Evolutionary conservation across 2,888 invertebrate species (phyloP).

Genomic region (Cheilosia grossa): DNA sequence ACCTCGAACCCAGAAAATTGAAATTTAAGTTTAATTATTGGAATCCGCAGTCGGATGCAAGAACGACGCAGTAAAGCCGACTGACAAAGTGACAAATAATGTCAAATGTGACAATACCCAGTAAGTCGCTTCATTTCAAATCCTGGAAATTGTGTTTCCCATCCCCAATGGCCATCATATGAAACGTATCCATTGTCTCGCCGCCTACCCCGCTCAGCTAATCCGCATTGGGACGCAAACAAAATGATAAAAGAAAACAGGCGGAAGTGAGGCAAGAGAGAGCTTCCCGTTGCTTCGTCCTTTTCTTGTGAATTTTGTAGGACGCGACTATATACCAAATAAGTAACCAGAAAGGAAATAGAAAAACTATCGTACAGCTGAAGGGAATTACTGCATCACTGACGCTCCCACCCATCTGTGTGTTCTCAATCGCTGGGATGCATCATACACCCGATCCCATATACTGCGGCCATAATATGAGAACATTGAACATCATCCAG

Average conservation of each 20-base stretch:
- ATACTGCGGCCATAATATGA: constrained; percentile 50
- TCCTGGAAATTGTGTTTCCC: background rate
- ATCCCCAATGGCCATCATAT: background rate
- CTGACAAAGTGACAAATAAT: constrained; percentile 2
- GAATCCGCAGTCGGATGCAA: background rate
- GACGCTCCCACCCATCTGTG: constrained; percentile 16
- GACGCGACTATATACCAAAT: constrained; percentile 19
- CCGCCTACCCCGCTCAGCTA: background rate
- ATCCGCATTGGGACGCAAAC: constrained; percentile 3
- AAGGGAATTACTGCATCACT: constrained; percentile 54
- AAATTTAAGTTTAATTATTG: background rate
- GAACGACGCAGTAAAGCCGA: background rate
- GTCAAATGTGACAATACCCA: constrained; percentile 38
- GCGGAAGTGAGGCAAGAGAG: background rate
- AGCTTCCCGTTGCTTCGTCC: background rate
- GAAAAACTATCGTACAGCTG: constrained; percentile 37
- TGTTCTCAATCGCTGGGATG: constrained; percentile 23
- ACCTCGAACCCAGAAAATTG: background rate
- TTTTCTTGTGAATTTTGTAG: constrained; percentile 27
- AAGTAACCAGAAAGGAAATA: constrained; percentile 38
- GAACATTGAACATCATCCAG: constrained; percentile 70
- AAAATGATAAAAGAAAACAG: background rate
- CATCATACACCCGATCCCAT: background rate
- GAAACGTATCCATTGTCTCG: background rate
- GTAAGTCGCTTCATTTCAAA: constrained; percentile 13